These are phyloP conservation scores for Chiroxiphia lanceolata DNA, from an alignment of 2,797 vertebrate species.

Conservation along the genomic window DNA sequence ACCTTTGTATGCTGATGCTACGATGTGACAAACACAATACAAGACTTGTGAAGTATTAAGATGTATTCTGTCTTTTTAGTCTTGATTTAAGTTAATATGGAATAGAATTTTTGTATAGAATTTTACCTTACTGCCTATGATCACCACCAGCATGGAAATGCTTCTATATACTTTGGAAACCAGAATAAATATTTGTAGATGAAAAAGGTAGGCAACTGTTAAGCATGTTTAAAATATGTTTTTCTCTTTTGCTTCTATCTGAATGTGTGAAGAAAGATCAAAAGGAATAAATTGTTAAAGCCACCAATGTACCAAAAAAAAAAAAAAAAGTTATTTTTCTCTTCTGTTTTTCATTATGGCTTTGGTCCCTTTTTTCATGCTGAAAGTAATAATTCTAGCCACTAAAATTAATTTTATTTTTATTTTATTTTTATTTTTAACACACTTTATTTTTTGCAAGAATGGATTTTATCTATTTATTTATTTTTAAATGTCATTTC, in stretches of 20 bases:
- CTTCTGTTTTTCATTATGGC: neutral
- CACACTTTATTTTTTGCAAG: neutral
- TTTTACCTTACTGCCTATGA: neutral
- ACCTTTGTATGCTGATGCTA: neutral
- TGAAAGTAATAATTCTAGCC: neutral
- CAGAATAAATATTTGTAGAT: neutral
- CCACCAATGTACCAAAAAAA: accelerated
- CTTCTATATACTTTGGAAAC: neutral
- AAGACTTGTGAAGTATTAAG: neutral
- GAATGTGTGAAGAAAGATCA: neutral
- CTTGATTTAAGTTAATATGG: neutral
- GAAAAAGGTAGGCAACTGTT: neutral
- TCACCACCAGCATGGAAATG: neutral
- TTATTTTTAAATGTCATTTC: neutral
- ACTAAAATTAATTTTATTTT: neutral
- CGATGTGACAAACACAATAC: neutral
- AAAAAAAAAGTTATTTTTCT: neutral
- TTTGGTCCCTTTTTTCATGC: neutral
- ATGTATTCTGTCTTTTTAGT: neutral
- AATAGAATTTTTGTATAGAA: neutral
- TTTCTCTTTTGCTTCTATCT: neutral
- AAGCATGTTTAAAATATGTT: too few species aligned
- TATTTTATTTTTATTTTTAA: neutral
- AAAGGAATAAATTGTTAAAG: neutral
- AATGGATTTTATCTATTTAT: neutral